Base-by-base conservation (phyloP, 1,140 invertebrate genomes). In the Panagrolaimus sp. region DNA sequence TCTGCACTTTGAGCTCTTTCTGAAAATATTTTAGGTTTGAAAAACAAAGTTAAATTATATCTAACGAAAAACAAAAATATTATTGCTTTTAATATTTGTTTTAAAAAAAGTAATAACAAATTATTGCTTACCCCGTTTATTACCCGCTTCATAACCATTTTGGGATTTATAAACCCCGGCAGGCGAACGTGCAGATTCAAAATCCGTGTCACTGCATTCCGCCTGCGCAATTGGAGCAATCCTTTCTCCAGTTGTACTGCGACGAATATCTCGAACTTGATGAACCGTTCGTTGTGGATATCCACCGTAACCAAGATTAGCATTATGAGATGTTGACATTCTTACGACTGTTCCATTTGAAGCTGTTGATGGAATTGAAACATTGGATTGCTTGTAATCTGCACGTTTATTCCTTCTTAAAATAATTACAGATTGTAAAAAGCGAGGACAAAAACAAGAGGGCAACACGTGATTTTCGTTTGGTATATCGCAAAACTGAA, bases 151-250 rank as follows among this genome's bases (percentile, higher is more conserved):
- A 27, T 57, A 57, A 11, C 51, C 51, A 16, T 20, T 57, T 11
- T 20, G 51, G 20, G 51, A 27, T 27, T 57, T 57, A 38, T 38
- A 38, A 38, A 38, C 31, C 2, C 31, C 31, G n/a, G 27, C 51
- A 27, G 51, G 51, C 11, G 71, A 71, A 42, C 75, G 67, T 11
- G 73, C 74, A 23, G 77, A 68, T 43, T 81, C 79, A 45, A 77
- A 82, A 68, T 81, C 79, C 23, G 79, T 81, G 63, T 81, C 79
- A 51, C 74, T 78, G 48, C 79, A 81, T 72, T 81, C 79, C 1
- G 79, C 75, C 46, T 82, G 72, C 9, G 79, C 79, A 65, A 81
- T 81, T 5, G 79, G 79, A 42, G 79, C 79, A 42, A 53, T 45
- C 20, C 65, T 51, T 20, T 67, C 44, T 51, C 38, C 65, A 53